phyloP scores from a whole-genome alignment of 2,113 vertebrate species.

The Diadophis punctatus region DNA sequence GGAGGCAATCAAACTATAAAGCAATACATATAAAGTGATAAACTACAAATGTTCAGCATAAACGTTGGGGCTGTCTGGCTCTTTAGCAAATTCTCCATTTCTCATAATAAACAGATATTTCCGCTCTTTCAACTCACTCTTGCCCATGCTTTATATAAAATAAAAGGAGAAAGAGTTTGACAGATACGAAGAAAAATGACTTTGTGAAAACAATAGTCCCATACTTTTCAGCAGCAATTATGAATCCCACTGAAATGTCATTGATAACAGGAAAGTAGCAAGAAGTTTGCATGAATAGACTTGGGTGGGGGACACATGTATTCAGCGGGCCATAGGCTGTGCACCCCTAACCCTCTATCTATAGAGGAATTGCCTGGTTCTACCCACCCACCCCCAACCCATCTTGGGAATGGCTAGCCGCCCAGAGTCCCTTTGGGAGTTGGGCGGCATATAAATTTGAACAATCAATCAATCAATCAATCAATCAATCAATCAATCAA shows the following conservation, averaged over 20 bases:
- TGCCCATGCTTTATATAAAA: neutral
- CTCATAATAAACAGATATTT: neutral
- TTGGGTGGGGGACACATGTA: neutral
- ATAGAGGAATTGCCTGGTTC: too few species aligned
- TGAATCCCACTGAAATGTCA: neutral
- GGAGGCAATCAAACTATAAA: neutral
- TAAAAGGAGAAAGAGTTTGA: neutral
- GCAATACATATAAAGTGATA: neutral
- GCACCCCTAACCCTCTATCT: neutral
- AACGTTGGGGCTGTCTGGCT: neutral
- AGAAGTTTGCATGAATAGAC: neutral
- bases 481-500: too few species aligned
- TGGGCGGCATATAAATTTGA: too few species aligned
- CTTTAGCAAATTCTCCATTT: neutral
- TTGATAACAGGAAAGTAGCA: neutral
- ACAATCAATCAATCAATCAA: too few species aligned
- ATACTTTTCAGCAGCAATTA: neutral
- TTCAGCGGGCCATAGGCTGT: neutral
- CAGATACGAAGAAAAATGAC: neutral
- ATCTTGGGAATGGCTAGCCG: too few species aligned
- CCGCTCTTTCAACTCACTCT: neutral
- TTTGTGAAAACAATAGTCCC: neutral
- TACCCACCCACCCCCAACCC: too few species aligned
- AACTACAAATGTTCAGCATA: neutral
- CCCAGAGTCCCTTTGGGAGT: too few species aligned